Base-by-base conservation (phyloP, 2,888 invertebrate species). In the Himalopsyche kuldschensis region DNA sequence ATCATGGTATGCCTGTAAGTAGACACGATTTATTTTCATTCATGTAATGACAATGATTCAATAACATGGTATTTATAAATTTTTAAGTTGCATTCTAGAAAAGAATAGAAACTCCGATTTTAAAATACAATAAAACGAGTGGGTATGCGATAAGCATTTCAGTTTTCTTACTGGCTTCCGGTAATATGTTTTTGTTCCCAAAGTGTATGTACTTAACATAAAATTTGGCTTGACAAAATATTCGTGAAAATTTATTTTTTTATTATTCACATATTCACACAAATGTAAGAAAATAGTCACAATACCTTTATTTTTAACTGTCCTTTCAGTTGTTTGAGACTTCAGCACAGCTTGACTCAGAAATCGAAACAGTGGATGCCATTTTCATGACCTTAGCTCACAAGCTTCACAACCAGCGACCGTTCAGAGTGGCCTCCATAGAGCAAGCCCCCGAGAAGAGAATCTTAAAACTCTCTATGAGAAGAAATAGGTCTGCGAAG, bases 331-430 rank as follows among this genome's bases (percentile, higher is more conserved):
- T 96, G 83, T 97, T 97, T 89, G 96, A 96, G 89, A 96, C 97
- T 10, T 96, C 96, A 0, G 96, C 96, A 0, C 93, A 94, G 84
- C 91, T 95, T 86, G 95, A 96, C 88, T 93, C 93, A 0, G 94
- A 95, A 87, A 94, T 94, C 86, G 93, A 96, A 89, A 95, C 95
- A 88, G 95, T 97, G 69, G 96, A 96, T 88, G 94, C 95, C 0
- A 96, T 97, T 87, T 96, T 97, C 89, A 92, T 96, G 92, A 96
- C 96, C 0, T 89, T 97, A 76, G 96, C 96, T 0, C 95, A 96
- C 90, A 96, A 96, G 88, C 90, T 97, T 85, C 94, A 93, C 88
- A 93, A 91, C 87, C 91, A 92, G 79, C 94, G 93, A 88, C 92
- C 93, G 10, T 93, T 94, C 78, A 82, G 84, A 30, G 85, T 86